Percentiles rank a stretch among this genome's conserved stretches.
These are phyloP conservation scores for Brachionus asplanchnoidis DNA, from an alignment of 1,140 invertebrate species.

Conservation along the genomic window DNA sequence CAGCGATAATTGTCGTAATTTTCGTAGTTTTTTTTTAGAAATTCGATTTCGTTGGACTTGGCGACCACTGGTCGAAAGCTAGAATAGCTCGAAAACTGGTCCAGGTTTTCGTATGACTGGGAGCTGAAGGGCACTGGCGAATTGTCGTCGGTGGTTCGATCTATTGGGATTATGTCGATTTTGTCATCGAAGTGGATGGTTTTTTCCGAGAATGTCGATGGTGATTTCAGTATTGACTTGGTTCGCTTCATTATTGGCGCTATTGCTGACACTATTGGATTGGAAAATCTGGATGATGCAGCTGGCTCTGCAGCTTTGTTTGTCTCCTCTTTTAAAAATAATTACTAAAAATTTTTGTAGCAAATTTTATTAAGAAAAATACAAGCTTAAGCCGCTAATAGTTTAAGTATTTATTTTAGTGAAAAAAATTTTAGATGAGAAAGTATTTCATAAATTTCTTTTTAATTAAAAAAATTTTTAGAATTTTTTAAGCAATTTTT, in stretches of 20 bases:
- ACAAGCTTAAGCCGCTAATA: not conserved
- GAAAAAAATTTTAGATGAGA: not conserved
- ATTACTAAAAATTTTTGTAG: not conserved
- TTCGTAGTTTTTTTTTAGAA: conserved; percentile 25
- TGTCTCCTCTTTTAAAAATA: not conserved
- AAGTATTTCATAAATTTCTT: too few relatives aligned
- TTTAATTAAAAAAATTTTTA: too few relatives aligned
- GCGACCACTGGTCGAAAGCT: not conserved
- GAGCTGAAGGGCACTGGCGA: not conserved
- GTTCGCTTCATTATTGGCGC: conserved; percentile 16
- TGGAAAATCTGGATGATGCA: not conserved
- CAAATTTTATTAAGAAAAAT: not conserved
- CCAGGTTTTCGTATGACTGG: not conserved
- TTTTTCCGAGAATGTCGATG: conserved; percentile 25
- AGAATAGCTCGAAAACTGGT: not conserved
- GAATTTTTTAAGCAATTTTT: not conserved
- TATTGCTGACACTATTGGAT: not conserved
- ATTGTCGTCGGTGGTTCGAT: not conserved
- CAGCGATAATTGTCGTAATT: not conserved
- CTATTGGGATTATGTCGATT: conserved; percentile 12
- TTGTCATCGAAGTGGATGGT: conserved; percentile 37
- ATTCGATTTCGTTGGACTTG: conserved; percentile 8
- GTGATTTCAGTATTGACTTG: conserved; percentile 38
- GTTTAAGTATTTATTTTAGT: not conserved
- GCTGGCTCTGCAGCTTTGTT: not conserved